phyloP scores from a whole-genome alignment of 2,888 invertebrate species.

The Cetonia aurata region DNA sequence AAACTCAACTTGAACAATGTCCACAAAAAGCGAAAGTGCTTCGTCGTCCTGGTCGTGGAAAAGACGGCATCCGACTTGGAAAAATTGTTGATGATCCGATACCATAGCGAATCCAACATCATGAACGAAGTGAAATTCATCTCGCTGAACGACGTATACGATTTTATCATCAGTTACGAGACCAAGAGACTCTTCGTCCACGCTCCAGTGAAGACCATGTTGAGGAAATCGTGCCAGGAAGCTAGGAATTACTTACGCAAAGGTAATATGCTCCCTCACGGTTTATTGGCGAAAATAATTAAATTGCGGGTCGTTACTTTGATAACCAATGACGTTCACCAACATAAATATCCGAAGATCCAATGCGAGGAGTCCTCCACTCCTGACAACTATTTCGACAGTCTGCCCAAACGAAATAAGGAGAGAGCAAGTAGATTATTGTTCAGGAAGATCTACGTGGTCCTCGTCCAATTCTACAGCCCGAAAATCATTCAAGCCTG shows the following conservation, averaged over 20 bases:
- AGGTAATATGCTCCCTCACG: constrained; percentile 32
- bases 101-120: constrained; percentile 33
- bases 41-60: constrained; percentile 36
- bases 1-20: constrained; percentile 24
- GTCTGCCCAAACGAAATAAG: constrained; percentile 6
- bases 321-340: constrained; percentile 37
- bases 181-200: constrained; percentile 38
- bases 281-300: constrained; percentile 35
- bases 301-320: constrained; percentile 37
- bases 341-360: constrained; percentile 11
- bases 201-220: constrained; percentile 24
- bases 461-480: constrained; percentile 39
- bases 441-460: constrained; percentile 29
- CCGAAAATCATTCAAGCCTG: constrained; percentile 40
- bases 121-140: constrained; percentile 36
- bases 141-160: constrained; percentile 39
- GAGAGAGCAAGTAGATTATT: not conserved
- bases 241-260: constrained; percentile 32
- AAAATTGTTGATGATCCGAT: constrained; percentile 39
- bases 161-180: constrained; percentile 43
- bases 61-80: constrained; percentile 35
- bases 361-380: not conserved
- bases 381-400: not conserved
- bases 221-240: constrained; percentile 36
- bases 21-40: constrained; percentile 32